Base-by-base conservation (phyloP, 2,113 vertebrate species). In the Vulpes vulpes region DNA sequence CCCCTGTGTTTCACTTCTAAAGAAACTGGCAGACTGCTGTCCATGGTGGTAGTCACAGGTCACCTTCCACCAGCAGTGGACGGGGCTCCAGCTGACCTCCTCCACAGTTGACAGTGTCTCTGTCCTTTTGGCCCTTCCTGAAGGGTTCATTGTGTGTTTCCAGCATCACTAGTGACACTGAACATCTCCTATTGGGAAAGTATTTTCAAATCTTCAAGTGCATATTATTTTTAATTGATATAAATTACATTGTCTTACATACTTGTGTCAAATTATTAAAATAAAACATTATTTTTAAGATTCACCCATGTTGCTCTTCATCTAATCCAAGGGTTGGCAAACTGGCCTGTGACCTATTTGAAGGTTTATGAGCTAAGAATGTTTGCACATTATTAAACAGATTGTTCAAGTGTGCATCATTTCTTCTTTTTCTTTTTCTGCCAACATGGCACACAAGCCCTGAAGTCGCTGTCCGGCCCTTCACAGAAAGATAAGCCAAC, bases 41-140 rank as follows among this genome's bases (percentile, higher is more conserved):
- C n/a, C 65, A 11, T 1, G 49, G 20, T 35, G 65, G 22, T 0
- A 0, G 32, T 4, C 20, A 3, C n/a, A 0, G 38, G 32, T 38
- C n/a, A 11, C 2, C 16, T 30, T 49, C 49, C 4, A 3, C 57
- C 20, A 25, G 57, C 8, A 30, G 53, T 8, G 12, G 3, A 1
- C 11, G 4, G 65, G 23, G 51, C 22, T 10, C 49, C 19, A 23
- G 5, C 10, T 11, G n/a, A 51, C 12, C 7, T 43, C 11, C 10
- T 57, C 53, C 30, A 12, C 22, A 11, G 27, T 38, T 38, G 57
- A 3, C 17, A 27, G 12, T 3, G 55, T 35, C n/a, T 23, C 38
- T 51, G 35, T 11, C 9, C 23, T 25, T 11, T 25, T 8, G 38
- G 8, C 25, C 51, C 25, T 5, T 38, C 53, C 67, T 25, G 14